These are phyloP conservation scores for Trinorchestia longiramus DNA, from an alignment of 1,140 invertebrate species.

Conservation along the genomic window DNA sequence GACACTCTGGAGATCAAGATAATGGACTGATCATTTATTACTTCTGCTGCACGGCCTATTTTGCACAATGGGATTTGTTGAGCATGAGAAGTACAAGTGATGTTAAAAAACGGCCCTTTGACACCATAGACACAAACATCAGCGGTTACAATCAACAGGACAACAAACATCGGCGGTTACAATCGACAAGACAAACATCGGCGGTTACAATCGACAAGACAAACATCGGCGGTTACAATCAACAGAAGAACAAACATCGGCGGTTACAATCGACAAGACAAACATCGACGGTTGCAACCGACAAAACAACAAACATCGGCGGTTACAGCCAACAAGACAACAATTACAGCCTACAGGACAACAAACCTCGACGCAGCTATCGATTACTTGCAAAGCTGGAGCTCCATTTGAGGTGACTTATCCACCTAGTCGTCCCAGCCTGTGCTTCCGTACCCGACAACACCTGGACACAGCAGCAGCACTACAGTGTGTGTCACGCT, in stretches of 20 bases:
- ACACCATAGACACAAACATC: too few relatives aligned
- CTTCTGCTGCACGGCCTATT: too few relatives aligned
- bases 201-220: neutral
- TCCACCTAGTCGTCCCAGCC: neutral
- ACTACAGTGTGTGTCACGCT: too few relatives aligned
- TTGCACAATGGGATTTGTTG: too few relatives aligned
- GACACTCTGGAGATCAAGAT: too few relatives aligned
- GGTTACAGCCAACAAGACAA: neutral
- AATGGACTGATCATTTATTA: too few relatives aligned
- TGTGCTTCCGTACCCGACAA: neutral
- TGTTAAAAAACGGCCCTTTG: too few relatives aligned
- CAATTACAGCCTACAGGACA: neutral
- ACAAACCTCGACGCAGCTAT: neutral
- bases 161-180: neutral
- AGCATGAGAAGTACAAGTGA: too few relatives aligned
- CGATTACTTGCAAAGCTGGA: neutral
- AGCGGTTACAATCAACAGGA: neutral
- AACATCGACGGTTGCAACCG: neutral
- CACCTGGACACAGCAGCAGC: neutral
- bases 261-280: neutral
- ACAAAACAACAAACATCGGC: neutral
- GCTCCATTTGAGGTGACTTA: neutral
- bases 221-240: neutral
- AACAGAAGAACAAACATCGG: neutral
- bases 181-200: neutral